These are phyloP conservation scores for Takifugu ocellatus DNA, from an alignment of 2,797 vertebrate genomes.

Conservation along the genomic window DNA sequence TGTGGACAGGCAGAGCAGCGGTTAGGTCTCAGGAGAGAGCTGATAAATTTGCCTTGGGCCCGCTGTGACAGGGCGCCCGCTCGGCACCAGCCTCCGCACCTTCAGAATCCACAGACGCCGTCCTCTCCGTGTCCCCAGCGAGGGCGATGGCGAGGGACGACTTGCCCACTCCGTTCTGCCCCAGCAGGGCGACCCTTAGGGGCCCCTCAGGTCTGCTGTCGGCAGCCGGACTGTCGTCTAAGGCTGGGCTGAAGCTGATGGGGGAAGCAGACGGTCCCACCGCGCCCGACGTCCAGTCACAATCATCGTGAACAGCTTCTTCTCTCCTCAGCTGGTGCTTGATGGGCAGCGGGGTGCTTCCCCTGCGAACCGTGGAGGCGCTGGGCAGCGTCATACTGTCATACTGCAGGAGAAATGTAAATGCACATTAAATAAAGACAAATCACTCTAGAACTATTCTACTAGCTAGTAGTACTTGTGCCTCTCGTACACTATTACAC, in stretches of 20 bases:
- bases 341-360: constrained; percentile 86
- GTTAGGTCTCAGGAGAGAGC: constrained; percentile 42
- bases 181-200: constrained; percentile 78
- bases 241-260: constrained; percentile 62
- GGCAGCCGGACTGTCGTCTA: constrained; percentile 65
- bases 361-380: constrained; percentile 76
- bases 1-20: constrained; percentile 58
- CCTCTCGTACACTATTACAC: background rate
- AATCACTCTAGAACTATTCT: background rate
- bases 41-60: constrained; percentile 32
- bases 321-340: constrained; percentile 85
- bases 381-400: constrained; percentile 77
- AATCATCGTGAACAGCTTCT: constrained; percentile 79
- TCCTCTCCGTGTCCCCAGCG: constrained; percentile 74
- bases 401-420: constrained; percentile 40
- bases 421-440: background rate
- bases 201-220: constrained; percentile 66
- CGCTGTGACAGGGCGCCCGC: background rate
- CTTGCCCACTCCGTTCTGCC: constrained; percentile 88
- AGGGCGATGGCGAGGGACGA: constrained; percentile 83
- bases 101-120: constrained; percentile 76
- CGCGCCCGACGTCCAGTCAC: constrained; percentile 73
- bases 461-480: background rate
- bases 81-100: constrained; percentile 48
- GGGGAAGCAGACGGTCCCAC: constrained; percentile 69